A percentile compares a stretch with the other conserved stretches of the same genome.
Evolutionary conservation across 2,797 vertebrate species (phyloP).

Genomic region (Meda fulgida): DNA sequence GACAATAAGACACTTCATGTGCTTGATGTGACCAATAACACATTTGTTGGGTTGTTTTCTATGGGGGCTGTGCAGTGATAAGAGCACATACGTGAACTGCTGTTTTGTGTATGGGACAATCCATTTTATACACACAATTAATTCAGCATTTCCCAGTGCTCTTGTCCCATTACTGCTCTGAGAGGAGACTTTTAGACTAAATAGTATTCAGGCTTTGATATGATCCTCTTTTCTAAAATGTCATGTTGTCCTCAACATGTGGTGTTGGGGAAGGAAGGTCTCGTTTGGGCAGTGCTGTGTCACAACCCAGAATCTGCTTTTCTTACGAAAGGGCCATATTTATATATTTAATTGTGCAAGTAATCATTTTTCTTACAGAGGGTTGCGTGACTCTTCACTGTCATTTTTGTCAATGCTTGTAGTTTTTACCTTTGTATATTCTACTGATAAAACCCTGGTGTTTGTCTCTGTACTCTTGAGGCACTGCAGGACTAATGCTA

Average conservation of each 20-base stretch:
- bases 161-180: neutral
- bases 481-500: no score
- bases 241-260: neutral
- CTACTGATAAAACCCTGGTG: neutral
- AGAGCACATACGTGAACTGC: no score
- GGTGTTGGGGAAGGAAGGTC: neutral
- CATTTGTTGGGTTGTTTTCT: neutral
- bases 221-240: neutral
- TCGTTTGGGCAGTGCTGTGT: no score
- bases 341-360: neutral
- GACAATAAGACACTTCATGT: neutral
- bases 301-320: no score
- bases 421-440: neutral
- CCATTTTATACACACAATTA: neutral
- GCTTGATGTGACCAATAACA: neutral
- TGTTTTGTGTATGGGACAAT: neutral
- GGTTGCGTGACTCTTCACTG: neutral
- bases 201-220: neutral
- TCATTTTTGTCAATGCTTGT: neutral
- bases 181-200: neutral
- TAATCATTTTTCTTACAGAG: neutral
- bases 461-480: neutral
- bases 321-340: no score
- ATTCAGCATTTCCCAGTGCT: neutral
- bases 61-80: neutral